These are phyloP conservation scores for Trilocha varians DNA, from an alignment of 2,888 invertebrate species.

Conservation along the genomic window DNA sequence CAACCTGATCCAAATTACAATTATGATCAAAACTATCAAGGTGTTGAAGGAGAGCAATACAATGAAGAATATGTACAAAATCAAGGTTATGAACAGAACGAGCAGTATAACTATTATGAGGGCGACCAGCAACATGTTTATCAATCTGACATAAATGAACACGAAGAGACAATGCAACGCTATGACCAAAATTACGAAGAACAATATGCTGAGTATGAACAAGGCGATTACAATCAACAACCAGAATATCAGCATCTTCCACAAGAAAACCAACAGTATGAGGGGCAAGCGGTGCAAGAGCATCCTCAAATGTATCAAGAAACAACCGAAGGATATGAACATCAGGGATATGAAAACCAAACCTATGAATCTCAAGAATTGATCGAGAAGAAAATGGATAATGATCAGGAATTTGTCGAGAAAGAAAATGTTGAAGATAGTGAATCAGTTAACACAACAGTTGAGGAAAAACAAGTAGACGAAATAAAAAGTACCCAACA, in stretches of 20 bases:
- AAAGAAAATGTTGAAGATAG: slow-evolving; percentile 9
- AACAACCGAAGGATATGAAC: slow-evolving; percentile 10
- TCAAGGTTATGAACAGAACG: slow-evolving; percentile 23
- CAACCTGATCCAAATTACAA: slow-evolving; percentile 21
- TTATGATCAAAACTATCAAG: slow-evolving; percentile 27
- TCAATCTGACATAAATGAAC: slow-evolving; percentile 33
- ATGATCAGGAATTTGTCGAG: slow-evolving; percentile 29
- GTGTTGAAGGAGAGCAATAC: slow-evolving; percentile 16
- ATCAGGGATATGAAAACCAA: slow-evolving; percentile 17
- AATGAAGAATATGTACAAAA: slow-evolving; percentile 20
- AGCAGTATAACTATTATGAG: slow-evolving; percentile 39
- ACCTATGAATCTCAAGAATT: slow-evolving; percentile 21
- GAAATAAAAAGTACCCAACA: neutral
- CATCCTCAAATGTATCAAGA: slow-evolving; percentile 12
- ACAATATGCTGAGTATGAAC: slow-evolving; percentile 32
- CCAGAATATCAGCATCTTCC: slow-evolving; percentile 19
- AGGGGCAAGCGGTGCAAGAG: slow-evolving; percentile 7
- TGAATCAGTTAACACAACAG: neutral
- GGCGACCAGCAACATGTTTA: slow-evolving; percentile 27
- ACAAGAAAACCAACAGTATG: slow-evolving; percentile 13
- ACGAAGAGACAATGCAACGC: slow-evolving; percentile 36
- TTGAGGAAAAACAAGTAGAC: slow-evolving; percentile 4
- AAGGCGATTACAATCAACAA: slow-evolving; percentile 16
- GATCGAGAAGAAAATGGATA: slow-evolving; percentile 31
- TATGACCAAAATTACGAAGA: slow-evolving; percentile 50